Conservation (phyloP, 2,797 vertebrate species). For the Acipenser transmontanus region DNA sequence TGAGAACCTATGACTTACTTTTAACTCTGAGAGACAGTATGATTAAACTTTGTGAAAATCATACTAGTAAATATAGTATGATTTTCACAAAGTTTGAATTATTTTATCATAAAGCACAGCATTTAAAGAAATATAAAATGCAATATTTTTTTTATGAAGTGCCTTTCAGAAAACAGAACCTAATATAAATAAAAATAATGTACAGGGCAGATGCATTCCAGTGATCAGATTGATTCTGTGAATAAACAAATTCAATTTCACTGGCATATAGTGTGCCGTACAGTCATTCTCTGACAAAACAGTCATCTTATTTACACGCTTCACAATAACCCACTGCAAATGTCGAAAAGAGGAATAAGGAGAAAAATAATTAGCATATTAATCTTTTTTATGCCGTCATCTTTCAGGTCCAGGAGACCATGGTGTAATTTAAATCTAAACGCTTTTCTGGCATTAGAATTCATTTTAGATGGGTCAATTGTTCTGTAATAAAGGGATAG, state of each 20-base stretch:
- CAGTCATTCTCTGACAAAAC: constrained; percentile 96
- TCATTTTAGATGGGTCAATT: constrained; percentile 99
- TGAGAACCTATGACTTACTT: too few relatives aligned
- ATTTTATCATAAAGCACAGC: constrained; percentile 20
- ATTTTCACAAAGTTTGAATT: constrained; percentile 17
- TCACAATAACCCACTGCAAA: constrained; percentile 95
- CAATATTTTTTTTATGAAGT: constrained; percentile 44
- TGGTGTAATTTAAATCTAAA: constrained; percentile 99
- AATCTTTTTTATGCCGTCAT: constrained; percentile 99
- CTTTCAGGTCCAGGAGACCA: constrained; percentile 96
- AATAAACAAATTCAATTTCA: constrained; percentile 80
- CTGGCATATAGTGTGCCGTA: constrained; percentile 71
- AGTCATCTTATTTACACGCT: constrained; percentile 99
- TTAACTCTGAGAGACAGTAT: too few relatives aligned
- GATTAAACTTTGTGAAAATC: too few relatives aligned
- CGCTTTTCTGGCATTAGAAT: constrained; percentile 99
- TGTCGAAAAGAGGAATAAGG: constrained; percentile 94
- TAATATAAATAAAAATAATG: constrained; percentile 83
- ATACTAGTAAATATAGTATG: background rate
- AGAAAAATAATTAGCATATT: constrained; percentile 99
- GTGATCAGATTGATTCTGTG: constrained; percentile 77
- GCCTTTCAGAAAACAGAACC: constrained; percentile 54
- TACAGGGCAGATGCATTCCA: constrained; percentile 82
- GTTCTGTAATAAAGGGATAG: constrained; percentile 99
- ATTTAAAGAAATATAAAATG: constrained; percentile 29